A percentile compares a stretch with the other conserved stretches of the same genome.
Evolutionary conservation across 2,797 vertebrate genomes (phyloP).

Genomic region (Pseudomugil tenellus): DNA sequence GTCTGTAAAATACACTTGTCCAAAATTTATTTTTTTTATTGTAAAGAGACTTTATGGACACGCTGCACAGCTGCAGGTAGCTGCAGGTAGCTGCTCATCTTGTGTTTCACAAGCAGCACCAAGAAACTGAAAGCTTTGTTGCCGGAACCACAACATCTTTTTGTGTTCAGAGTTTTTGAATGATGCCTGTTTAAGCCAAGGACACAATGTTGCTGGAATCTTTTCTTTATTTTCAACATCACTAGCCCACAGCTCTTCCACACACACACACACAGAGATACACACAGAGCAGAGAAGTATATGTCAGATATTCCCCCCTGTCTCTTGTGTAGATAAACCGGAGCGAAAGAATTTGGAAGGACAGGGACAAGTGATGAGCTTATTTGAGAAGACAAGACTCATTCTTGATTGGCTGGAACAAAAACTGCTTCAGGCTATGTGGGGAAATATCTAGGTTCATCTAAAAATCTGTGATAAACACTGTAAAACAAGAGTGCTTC

Average conservation of each 20-base stretch:
- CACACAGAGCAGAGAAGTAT: no score
- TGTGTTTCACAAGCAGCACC: neutral
- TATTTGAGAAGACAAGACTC: conserved; percentile 33
- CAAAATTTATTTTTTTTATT: no score
- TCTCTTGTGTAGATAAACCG: conserved; percentile 59
- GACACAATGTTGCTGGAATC: conserved; percentile 32
- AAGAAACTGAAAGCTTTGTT: neutral
- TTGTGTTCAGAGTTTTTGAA: conserved; percentile 12
- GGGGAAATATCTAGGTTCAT: conserved; percentile 8
- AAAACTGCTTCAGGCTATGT: conserved; percentile 20
- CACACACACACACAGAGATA: conserved; percentile 12
- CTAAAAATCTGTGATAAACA: conserved; percentile 18
- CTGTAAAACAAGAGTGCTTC: conserved; percentile 2
- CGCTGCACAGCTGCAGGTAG: no score
- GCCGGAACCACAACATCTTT: neutral
- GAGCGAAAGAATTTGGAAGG: conserved; percentile 47
- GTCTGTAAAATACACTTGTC: no score
- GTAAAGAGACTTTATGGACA: no score
- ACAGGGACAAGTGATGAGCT: conserved; percentile 45
- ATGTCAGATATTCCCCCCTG: conserved; percentile 50
- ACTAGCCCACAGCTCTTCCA: conserved; percentile 12
- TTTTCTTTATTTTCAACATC: conserved; percentile 9
- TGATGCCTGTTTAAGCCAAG: conserved; percentile 37
- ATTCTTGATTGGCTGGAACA: conserved; percentile 17
- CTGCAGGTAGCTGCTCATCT: neutral